Base-by-base conservation (phyloP, 2,888 invertebrate genomes). In the Eudasyphora cyanicolor region DNA sequence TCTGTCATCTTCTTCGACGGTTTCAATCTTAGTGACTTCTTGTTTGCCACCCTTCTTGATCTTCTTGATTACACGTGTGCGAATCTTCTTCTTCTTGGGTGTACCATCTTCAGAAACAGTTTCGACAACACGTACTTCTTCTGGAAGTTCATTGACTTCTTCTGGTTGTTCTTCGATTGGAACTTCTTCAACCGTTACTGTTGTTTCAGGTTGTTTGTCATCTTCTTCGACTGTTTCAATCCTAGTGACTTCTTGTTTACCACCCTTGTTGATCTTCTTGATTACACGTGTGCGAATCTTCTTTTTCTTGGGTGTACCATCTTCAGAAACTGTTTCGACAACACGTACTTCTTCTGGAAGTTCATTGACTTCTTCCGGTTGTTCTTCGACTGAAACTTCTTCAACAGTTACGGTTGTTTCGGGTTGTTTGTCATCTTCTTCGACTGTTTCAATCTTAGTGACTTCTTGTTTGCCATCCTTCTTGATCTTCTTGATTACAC, bases 191-290 rank as follows among this genome's bases (percentile, higher is more conserved):
- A 88, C 87, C 6, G 86, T 86, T 0, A 91, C 86, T 0, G 89
- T 89, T 0, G 88, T 91, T 10, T 89, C 89, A 0, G 92, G 92
- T 5, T 76, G 85, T 62, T 90, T 88, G n/a, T 86, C 89, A 45
- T 91, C 92, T 87, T 91, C 91, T 79, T 92, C 90, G 2, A 91
- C 86, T 0, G 92, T 92, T 42, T 90, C 89, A 76, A 93, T 92
- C 86, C 90, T 90, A 1, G 91, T 92, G 4, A 89, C 87, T 87
- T 92, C 90, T 76, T 88, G 87, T 82, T 87, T 88, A 21, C 82
- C 85, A 6, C 87, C 88, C 76, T 86, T 87, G n/a, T n/a, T n/a
- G 76, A 88, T 83, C 77, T 89, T 91, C 79, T 90, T 91, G 49
- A 91, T 91, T 0, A 89, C 86, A 1, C 90, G 90, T 82, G 91